Percentiles rank a stretch among this genome's conserved stretches.
phyloP scores from a whole-genome alignment of 2,888 invertebrate species.

The Yponomeuta sedellus region DNA sequence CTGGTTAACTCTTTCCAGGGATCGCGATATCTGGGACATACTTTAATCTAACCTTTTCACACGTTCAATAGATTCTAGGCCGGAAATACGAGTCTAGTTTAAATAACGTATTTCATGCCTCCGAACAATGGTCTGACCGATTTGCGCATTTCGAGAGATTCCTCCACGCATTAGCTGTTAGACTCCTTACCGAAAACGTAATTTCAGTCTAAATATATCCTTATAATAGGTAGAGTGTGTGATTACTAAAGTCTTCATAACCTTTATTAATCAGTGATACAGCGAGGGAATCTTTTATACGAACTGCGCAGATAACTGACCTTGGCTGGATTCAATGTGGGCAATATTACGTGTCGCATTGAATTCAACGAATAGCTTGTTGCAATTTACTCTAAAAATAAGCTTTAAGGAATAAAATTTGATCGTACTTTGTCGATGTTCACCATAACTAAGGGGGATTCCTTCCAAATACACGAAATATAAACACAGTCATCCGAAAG shows the following conservation, averaged over 20 bases:
- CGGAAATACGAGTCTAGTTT: constrained; percentile 2
- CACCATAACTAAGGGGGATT: constrained; percentile 29
- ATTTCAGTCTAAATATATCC: too few species aligned
- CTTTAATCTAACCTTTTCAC: background rate
- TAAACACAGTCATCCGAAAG: background rate
- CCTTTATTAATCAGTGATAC: background rate
- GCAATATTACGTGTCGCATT: constrained; percentile 29
- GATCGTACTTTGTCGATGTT: constrained; percentile 31
- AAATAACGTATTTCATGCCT: constrained; percentile 4
- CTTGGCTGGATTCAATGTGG: constrained; percentile 9
- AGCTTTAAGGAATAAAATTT: constrained; percentile 29
- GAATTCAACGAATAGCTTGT: constrained; percentile 31
- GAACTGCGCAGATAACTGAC: background rate
- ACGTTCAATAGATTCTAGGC: background rate
- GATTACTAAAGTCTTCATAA: too few species aligned
- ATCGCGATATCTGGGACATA: constrained; percentile 8
- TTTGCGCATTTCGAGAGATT: background rate
- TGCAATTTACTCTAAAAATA: constrained; percentile 29
- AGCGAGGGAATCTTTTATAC: background rate
- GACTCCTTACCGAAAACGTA: too few species aligned
- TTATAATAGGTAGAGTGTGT: background rate
- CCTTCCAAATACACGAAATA: constrained; percentile 17
- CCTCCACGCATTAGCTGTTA: background rate
- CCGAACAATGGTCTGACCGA: background rate
- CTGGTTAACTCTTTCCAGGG: constrained; percentile 7